Conservation (phyloP, 2,797 vertebrate species). For the Etheostoma nigrum region DNA sequence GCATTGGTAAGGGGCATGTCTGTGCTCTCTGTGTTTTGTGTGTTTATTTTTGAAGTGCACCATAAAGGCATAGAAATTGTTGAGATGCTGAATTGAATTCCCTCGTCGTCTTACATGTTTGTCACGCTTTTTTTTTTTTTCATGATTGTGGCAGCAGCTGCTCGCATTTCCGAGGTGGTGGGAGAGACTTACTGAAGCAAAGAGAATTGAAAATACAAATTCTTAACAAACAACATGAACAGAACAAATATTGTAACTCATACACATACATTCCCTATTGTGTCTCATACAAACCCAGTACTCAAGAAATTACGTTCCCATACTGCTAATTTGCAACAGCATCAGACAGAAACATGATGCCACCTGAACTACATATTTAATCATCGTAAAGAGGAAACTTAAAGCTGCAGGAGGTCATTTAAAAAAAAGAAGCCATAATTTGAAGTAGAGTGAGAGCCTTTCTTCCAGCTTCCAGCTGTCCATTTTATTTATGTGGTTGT, state of each 20-base stretch:
- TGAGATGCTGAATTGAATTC: constrained; percentile 68
- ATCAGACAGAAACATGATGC: not conserved
- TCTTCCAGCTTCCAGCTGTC: too few relatives aligned
- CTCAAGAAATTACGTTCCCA: not conserved
- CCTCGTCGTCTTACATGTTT: constrained; percentile 60
- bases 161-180: constrained; percentile 57
- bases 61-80: constrained; percentile 52
- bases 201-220: constrained; percentile 49
- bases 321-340: not conserved
- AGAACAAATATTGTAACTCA: constrained; percentile 23
- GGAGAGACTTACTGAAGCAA: constrained; percentile 59
- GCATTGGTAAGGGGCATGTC: constrained; percentile 24
- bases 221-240: constrained; percentile 26
- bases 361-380: not conserved
- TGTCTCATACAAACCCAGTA: too few relatives aligned
- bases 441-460: too few relatives aligned
- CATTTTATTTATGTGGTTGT: too few relatives aligned
- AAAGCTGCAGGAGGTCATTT: too few relatives aligned
- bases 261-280: not conserved
- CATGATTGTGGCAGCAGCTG: constrained; percentile 75
- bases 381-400: not conserved
- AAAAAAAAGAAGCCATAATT: too few relatives aligned
- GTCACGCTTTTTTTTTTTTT: constrained; percentile 73
- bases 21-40: constrained; percentile 21
- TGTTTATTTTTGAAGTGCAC: constrained; percentile 42